Evolutionary conservation across 35 echinoderm and acorn worm species (phyloP).

Genomic region (Holothuria glaberrima): DNA sequence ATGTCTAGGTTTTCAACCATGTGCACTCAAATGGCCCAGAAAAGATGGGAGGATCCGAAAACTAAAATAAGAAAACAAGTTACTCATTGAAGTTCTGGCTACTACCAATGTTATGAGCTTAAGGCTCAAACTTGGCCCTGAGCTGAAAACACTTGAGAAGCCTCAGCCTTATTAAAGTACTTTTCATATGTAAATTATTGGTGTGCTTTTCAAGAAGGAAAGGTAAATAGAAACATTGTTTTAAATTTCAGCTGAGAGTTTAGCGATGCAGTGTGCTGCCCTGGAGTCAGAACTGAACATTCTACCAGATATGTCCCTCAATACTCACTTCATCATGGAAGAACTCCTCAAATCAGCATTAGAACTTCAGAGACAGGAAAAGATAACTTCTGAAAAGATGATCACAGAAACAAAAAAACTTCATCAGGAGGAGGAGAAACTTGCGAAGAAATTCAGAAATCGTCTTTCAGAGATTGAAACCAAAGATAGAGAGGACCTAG

Average conservation of each 20-base stretch:
- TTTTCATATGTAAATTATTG: too few species aligned
- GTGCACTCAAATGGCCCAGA: too few species aligned
- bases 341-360: conserved; percentile 45
- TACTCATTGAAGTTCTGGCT: too few species aligned
- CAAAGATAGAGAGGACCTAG: conserved; percentile 6
- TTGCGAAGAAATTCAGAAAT: neutral
- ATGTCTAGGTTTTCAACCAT: too few species aligned
- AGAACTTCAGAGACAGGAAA: conserved; percentile 17
- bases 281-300: conserved; percentile 40
- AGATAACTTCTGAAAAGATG: neutral
- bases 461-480: conserved; percentile 5
- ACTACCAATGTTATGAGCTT: too few species aligned
- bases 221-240: neutral
- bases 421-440: neutral
- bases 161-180: too few species aligned
- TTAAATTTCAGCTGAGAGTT: conserved; percentile 18
- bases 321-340: conserved; percentile 50
- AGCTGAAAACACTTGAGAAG: neutral
- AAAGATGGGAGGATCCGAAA: too few species aligned
- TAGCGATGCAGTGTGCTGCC: conserved; percentile 29
- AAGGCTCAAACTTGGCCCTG: too few species aligned
- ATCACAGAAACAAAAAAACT: conserved; percentile 27
- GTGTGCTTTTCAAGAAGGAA: too few species aligned
- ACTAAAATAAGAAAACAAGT: too few species aligned
- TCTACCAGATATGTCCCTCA: conserved; percentile 48